Evolutionary conservation across 2,113 vertebrate species (phyloP).

Genomic region (Pithys albifrons): DNA sequence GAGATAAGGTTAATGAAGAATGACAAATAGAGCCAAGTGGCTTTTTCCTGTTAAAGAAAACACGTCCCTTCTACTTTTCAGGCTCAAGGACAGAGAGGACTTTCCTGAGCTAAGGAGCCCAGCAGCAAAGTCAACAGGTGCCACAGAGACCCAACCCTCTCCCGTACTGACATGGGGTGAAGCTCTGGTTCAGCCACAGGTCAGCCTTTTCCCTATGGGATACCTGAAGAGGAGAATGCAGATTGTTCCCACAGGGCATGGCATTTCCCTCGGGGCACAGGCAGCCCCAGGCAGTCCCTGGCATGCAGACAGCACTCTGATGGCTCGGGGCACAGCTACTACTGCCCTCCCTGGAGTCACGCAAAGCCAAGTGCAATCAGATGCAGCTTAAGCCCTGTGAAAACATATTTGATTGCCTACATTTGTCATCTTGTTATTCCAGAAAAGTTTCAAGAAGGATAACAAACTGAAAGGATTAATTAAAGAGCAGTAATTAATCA

Average conservation of each 20-base stretch:
- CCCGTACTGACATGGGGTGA: neutral
- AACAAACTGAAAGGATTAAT: conserved; percentile 1
- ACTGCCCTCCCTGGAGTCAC: neutral
- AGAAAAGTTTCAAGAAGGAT: neutral
- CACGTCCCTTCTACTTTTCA: neutral
- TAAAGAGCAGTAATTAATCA: neutral
- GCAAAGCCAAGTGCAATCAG: neutral
- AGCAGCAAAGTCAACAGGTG: neutral
- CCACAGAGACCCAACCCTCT: neutral
- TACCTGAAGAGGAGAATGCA: rapidly evolving
- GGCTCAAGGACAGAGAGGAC: neutral
- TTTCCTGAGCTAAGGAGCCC: neutral
- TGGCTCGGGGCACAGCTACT: rapidly evolving
- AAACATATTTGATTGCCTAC: neutral
- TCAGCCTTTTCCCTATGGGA: neutral
- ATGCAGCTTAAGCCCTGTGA: neutral
- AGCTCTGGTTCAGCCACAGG: neutral
- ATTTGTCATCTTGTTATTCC: neutral
- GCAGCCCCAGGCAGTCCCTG: neutral
- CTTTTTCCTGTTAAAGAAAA: conserved; percentile 45
- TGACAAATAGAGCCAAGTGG: conserved; percentile 52
- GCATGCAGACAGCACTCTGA: neutral
- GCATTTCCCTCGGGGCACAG: neutral
- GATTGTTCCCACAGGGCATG: neutral
- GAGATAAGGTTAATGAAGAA: conserved; percentile 66